These are phyloP conservation scores for Ecliptopera silaceata DNA, from an alignment of 2,888 invertebrate species.

Conservation along the genomic window DNA sequence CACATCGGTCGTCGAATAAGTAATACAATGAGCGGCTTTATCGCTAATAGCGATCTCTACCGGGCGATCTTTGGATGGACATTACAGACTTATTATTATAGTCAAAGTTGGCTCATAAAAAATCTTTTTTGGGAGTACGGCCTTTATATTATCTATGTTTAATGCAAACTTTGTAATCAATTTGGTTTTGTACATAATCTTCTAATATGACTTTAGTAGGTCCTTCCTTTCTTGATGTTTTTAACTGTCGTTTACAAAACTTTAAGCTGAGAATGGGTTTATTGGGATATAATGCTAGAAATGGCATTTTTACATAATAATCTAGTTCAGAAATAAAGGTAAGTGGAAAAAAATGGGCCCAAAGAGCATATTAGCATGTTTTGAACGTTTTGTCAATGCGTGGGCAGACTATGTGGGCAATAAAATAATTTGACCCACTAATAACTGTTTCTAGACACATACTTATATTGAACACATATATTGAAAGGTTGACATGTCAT, in stretches of 20 bases:
- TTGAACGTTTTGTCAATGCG: not conserved
- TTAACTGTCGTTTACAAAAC: not conserved
- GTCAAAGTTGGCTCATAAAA: too few relatives aligned
- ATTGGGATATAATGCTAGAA: not conserved
- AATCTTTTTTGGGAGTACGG: too few relatives aligned
- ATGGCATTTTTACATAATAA: not conserved
- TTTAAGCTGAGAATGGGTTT: not conserved
- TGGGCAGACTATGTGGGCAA: not conserved
- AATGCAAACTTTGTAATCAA: too few relatives aligned
- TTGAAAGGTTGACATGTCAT: not conserved
- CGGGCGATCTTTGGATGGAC: too few relatives aligned
- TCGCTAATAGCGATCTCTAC: too few relatives aligned
- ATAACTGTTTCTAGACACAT: not conserved
- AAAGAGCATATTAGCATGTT: not conserved
- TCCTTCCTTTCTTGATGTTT: not conserved
- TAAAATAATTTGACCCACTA: not conserved
- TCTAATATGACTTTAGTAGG: not conserved
- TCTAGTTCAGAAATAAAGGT: not conserved
- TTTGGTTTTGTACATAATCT: too few relatives aligned
- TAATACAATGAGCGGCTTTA: too few relatives aligned
- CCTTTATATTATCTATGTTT: too few relatives aligned
- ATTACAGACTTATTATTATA: too few relatives aligned
- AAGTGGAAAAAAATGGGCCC: not conserved
- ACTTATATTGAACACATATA: not conserved
- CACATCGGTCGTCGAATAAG: too few relatives aligned